A percentile compares a stretch with the other conserved stretches of the same genome.
Evolutionary conservation across 1,140 invertebrate genomes (phyloP).

Genomic region (Maniola jurtina): DNA sequence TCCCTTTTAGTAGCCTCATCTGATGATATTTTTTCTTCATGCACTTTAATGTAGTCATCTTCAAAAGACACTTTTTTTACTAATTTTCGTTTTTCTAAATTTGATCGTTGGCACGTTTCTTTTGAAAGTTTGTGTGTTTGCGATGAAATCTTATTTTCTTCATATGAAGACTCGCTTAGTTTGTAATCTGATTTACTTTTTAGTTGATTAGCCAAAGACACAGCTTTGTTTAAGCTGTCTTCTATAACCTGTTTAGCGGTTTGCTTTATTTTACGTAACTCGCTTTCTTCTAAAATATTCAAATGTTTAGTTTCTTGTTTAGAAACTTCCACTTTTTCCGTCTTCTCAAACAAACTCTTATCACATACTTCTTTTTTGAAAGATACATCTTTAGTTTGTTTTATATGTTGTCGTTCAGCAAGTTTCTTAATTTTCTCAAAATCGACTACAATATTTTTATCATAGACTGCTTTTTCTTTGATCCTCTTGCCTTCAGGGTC

Average conservation of each 20-base stretch:
- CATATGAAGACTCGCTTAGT: constrained; percentile 8
- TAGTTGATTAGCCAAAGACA: constrained; percentile 13
- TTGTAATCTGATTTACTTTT: constrained; percentile 8
- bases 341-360: neutral
- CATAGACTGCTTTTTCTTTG: constrained; percentile 33
- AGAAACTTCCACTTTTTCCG: neutral
- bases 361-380: neutral
- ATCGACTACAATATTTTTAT: constrained; percentile 16
- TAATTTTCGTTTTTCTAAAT: neutral
- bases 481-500: constrained; percentile 50
- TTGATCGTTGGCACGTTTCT: neutral
- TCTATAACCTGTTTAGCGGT: constrained; percentile 36
- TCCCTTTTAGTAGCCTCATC: constrained; percentile 12
- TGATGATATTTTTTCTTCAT: constrained; percentile 2
- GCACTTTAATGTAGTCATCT: neutral
- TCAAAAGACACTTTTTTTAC: neutral
- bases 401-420: constrained; percentile 5
- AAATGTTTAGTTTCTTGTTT: neutral
- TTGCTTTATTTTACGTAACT: constrained; percentile 53
- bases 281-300: constrained; percentile 25
- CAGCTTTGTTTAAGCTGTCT: constrained; percentile 22
- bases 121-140: constrained; percentile 1
- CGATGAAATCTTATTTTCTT: constrained; percentile 5
- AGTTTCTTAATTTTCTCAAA: constrained; percentile 21
- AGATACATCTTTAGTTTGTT: neutral